Evolutionary conservation across 2,797 vertebrate genomes (phyloP).

Genomic region (Vipera ursinii): DNA sequence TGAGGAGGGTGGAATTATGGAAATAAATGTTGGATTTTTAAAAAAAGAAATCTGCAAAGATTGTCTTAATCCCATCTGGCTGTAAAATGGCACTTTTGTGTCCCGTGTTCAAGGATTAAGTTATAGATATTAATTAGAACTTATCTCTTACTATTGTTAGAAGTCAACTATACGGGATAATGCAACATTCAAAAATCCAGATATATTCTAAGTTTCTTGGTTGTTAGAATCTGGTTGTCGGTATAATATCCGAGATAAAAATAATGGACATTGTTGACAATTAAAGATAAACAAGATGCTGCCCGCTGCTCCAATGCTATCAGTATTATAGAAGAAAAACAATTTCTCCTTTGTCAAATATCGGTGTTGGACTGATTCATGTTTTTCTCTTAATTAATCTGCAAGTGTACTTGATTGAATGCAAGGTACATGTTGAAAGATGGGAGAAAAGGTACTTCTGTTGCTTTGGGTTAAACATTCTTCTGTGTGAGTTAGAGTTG

Average conservation of each 20-base stretch:
- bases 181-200: neutral
- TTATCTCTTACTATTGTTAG: neutral
- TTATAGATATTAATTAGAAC: conserved; percentile 30
- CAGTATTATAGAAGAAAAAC: neutral
- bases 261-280: neutral
- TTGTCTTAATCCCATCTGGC: conserved; percentile 50
- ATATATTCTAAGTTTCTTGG: neutral
- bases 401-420: neutral
- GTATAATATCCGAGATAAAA: neutral
- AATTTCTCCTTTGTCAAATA: neutral
- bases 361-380: neutral
- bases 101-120: conserved; percentile 37
- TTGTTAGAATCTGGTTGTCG: neutral
- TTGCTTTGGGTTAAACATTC: neutral
- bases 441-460: neutral
- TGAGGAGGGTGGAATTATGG: neutral
- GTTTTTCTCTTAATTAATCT: neutral
- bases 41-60: conserved; percentile 30
- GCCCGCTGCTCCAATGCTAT: neutral
- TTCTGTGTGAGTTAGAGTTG: neutral
- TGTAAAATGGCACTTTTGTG: conserved; percentile 37
- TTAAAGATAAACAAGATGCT: neutral
- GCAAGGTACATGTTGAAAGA: too few species aligned
- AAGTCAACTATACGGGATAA: neutral
- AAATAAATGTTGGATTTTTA: neutral